phyloP scores from a whole-genome alignment of 2,888 invertebrate species.

The Acanthosepion esculentum region DNA sequence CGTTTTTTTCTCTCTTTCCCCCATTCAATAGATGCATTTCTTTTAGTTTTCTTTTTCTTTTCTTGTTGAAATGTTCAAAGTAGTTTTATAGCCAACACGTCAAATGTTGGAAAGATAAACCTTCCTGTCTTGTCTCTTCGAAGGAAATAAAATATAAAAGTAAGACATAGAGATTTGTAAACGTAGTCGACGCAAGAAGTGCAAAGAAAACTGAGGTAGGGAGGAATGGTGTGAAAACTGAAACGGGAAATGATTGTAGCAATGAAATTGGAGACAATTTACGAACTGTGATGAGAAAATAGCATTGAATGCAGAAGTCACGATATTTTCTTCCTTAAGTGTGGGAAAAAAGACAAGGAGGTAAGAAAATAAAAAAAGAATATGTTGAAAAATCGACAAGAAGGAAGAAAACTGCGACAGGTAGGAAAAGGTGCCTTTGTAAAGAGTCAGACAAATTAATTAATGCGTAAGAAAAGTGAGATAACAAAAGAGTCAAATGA shows the following conservation, averaged over 20 bases:
- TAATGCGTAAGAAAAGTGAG: neutral
- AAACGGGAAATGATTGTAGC: slow-evolving; percentile 22
- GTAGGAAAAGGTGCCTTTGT: neutral
- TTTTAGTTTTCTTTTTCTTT: neutral
- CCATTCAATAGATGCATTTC: neutral
- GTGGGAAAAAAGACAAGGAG: neutral
- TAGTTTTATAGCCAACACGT: slow-evolving; percentile 8
- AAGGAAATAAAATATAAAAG: neutral
- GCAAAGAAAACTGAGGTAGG: neutral
- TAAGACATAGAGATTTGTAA: neutral
- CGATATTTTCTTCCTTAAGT: neutral
- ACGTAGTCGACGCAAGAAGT: neutral
- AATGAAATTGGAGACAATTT: slow-evolving; percentile 12
- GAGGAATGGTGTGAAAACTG: neutral
- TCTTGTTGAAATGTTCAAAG: neutral
- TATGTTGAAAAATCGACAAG: too few species aligned
- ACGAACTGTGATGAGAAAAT: neutral
- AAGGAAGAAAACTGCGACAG: neutral
- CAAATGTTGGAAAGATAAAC: slow-evolving; percentile 22
- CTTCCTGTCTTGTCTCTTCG: neutral
- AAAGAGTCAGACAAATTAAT: neutral
- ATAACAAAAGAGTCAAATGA: neutral
- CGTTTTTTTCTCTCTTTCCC: neutral
- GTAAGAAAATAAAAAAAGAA: neutral
- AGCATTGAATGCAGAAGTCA: slow-evolving; percentile 21